These are phyloP conservation scores for Cephalopachus bancanus DNA, from an alignment of 2,797 vertebrate species.

Conservation along the genomic window DNA sequence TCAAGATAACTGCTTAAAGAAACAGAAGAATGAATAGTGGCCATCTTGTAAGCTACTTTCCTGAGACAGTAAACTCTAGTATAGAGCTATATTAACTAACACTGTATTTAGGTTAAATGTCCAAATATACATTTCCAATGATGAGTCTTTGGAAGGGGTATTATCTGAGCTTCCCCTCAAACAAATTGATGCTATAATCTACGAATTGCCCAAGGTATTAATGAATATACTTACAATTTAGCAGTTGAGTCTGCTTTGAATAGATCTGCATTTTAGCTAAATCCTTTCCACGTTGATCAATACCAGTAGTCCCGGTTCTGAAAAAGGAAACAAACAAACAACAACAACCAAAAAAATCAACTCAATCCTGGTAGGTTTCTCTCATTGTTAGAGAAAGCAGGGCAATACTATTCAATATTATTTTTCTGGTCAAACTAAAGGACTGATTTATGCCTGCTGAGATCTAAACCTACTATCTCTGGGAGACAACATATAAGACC, in stretches of 20 bases:
- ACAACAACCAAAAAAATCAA: not conserved
- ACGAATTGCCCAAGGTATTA: constrained; percentile 1
- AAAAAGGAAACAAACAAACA: not conserved
- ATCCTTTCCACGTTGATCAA: not conserved
- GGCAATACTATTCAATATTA: not conserved
- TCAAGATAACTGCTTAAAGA: constrained; percentile 89
- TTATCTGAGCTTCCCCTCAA: constrained; percentile 54
- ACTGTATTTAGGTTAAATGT: constrained; percentile 56
- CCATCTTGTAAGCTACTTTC: constrained; percentile 64
- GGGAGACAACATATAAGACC: constrained; percentile 18
- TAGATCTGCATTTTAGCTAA: constrained; percentile 31
- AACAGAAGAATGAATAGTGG: constrained; percentile 89
- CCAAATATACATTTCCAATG: constrained; percentile 27
- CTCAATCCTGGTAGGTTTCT: not conserved
- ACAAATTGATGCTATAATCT: not conserved
- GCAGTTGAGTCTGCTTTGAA: not conserved
- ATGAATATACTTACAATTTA: not conserved
- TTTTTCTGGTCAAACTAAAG: constrained; percentile 46
- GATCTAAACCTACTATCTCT: not conserved
- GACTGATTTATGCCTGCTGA: constrained; percentile 13
- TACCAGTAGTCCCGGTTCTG: not conserved
- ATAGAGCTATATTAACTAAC: not conserved
- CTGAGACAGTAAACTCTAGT: constrained; percentile 34
- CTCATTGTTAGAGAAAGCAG: constrained; percentile 31
- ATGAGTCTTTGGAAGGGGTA: constrained; percentile 33